Evolutionary conservation across 2,797 vertebrate species (phyloP).

Genomic region (Otolemur crassicaudatus): DNA sequence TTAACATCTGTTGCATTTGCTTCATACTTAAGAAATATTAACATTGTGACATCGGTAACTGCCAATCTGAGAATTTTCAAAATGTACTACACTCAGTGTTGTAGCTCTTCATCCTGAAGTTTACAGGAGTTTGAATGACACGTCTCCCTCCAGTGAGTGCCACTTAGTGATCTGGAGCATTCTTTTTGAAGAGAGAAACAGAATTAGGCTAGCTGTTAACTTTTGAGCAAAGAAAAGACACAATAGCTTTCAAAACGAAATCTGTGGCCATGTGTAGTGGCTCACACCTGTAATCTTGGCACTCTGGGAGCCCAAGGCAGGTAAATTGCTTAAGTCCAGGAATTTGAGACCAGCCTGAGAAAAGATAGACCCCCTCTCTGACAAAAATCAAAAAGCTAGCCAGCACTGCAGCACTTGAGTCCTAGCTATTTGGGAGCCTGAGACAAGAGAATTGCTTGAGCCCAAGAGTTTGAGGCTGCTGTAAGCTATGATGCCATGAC

Average conservation of each 20-base stretch:
- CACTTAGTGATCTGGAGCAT: not conserved
- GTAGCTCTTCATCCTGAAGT: not conserved
- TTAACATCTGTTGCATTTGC: constrained; percentile 38
- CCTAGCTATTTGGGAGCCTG: too few species aligned
- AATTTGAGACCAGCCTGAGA: too few species aligned
- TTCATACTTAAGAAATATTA: not conserved
- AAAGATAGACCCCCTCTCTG: too few species aligned
- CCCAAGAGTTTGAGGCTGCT: too few species aligned
- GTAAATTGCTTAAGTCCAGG: too few species aligned
- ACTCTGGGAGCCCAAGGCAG: too few species aligned
- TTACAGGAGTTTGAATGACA: not conserved
- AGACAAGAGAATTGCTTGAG: too few species aligned
- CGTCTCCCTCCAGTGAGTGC: not conserved
- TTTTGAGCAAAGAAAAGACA: not conserved
- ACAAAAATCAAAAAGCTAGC: too few species aligned
- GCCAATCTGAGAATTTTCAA: constrained; percentile 9
- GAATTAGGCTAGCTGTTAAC: not conserved
- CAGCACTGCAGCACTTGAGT: too few species aligned
- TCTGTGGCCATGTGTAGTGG: not conserved
- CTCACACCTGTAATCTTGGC: too few species aligned
- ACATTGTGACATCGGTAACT: constrained; percentile 30
- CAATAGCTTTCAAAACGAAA: not conserved
- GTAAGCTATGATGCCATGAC: too few species aligned
- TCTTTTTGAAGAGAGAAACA: not conserved
- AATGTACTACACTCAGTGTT: not conserved